Base-by-base conservation (phyloP, 2,888 invertebrate species). In the Amorpha juglandis region DNA sequence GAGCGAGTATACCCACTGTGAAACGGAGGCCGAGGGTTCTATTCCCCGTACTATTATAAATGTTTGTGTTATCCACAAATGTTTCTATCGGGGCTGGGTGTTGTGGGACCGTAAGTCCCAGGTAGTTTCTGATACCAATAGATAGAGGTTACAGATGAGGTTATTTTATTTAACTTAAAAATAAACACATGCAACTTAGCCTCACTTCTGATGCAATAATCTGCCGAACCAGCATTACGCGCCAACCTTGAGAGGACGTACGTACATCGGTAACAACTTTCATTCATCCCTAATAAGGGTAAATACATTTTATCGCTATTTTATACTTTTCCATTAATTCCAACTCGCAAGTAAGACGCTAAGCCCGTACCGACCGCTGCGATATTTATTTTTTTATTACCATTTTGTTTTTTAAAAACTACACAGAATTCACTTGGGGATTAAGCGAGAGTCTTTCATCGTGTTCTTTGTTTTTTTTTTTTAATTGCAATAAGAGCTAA, bases 341-440 rank as follows among this genome's bases (percentile, higher is more conserved):
- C 7, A 12, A 55, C 35, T 42, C 9, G 38, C 42, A 58, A 42
- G 52, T 6, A 21, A 42, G 38, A 19, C 42, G 12, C 19, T 38
- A 42, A 42, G 19, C 11, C 42, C 58, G 19, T 58, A 38, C 7
- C 35, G 14, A 55, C 16, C 55, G 55, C 35, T 55, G 35, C 55
- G 16, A 33, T 53, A 53, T 53, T 38, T 53, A 53, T 53, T 38
- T 35, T 53, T 55, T 55, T 55, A 38, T 55, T 38, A 55, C 55
- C 11, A 55, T 55, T 50, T 55, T 53, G 53, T 53, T 16, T 9
- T n/a, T 16, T 55, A 38, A 35, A 35, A 55, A 38, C 55, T 38
- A 55, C 55, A 38, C 38, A 16, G 38, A 55, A 55, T 55, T 16
- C 55, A 55, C 35, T 55, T 16, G 9, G 38, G 55, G 35, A 35